phyloP scores from a whole-genome alignment of 2,888 invertebrate genomes.

The Ethmia dodecea region DNA sequence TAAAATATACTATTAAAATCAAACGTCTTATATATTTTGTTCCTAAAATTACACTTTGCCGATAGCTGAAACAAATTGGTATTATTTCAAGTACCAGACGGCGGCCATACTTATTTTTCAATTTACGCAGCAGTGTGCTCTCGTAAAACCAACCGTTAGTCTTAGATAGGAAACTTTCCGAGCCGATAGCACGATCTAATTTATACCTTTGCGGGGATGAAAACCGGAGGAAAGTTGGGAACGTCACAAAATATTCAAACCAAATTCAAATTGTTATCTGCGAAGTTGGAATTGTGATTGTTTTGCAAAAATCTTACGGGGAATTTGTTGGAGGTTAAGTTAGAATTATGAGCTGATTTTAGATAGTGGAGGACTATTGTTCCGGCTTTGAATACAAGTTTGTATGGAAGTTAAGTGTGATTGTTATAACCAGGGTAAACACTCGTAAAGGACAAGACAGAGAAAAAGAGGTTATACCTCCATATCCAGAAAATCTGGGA shows the following conservation, averaged over 20 bases:
- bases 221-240: constrained; percentile 34
- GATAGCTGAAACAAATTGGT: constrained; percentile 13
- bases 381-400: too few relatives aligned
- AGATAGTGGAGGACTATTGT: too few relatives aligned
- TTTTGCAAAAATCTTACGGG: constrained; percentile 19
- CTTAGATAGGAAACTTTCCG: constrained; percentile 44
- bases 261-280: constrained; percentile 32
- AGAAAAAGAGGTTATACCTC: too few relatives aligned
- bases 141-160: constrained; percentile 43
- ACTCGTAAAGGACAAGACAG: too few relatives aligned
- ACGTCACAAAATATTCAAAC: constrained; percentile 1
- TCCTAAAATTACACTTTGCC: too few relatives aligned
- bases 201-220: constrained; percentile 43
- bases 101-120: constrained; percentile 34
- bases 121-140: constrained; percentile 40
- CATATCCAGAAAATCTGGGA: too few relatives aligned
- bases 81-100: constrained; percentile 11
- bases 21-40: too few relatives aligned
- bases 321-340: constrained; percentile 13
- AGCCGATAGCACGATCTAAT: constrained; percentile 56
- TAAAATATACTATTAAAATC: too few relatives aligned
- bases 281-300: constrained; percentile 31
- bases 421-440: too few relatives aligned
- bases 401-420: too few relatives aligned
- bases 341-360: not conserved